Percentiles rank a stretch among this genome's conserved stretches.
Evolutionary conservation across 2,797 vertebrate genomes (phyloP).

Genomic region (Macropus fuliginosus): DNA sequence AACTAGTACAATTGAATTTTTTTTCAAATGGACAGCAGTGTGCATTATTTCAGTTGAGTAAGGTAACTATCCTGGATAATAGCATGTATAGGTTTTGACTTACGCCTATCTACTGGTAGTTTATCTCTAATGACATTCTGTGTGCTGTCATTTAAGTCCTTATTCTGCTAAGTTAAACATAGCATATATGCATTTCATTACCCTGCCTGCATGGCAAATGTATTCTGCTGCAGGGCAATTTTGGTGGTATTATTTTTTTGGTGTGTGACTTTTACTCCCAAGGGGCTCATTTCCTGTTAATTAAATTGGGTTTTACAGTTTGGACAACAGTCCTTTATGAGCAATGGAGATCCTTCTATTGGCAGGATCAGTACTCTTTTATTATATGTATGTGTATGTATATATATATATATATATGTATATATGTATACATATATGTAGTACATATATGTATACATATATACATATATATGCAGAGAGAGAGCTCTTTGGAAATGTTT

Average conservation of each 20-base stretch:
- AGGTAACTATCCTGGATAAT: background rate
- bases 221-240: conserved; percentile 1
- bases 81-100: background rate
- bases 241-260: background rate
- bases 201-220: background rate
- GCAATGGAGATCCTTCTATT: conserved; percentile 1
- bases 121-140: background rate
- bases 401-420: no score
- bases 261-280: background rate
- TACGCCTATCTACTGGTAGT: background rate
- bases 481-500: background rate
- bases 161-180: background rate
- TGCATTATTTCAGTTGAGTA: background rate
- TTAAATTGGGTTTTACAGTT: conserved; percentile 1
- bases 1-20: background rate
- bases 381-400: background rate
- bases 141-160: background rate
- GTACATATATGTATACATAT: no score
- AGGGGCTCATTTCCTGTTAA: background rate
- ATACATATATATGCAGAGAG: background rate
- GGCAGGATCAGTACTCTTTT: background rate
- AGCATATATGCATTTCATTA: background rate
- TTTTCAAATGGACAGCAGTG: background rate
- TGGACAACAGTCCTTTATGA: background rate
- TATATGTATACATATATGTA: no score